Evolutionary conservation across 2,797 vertebrate genomes (phyloP), one percentile per base, ranked within the genome.

Genomic region (Paedocypris micromegethes): DNA sequence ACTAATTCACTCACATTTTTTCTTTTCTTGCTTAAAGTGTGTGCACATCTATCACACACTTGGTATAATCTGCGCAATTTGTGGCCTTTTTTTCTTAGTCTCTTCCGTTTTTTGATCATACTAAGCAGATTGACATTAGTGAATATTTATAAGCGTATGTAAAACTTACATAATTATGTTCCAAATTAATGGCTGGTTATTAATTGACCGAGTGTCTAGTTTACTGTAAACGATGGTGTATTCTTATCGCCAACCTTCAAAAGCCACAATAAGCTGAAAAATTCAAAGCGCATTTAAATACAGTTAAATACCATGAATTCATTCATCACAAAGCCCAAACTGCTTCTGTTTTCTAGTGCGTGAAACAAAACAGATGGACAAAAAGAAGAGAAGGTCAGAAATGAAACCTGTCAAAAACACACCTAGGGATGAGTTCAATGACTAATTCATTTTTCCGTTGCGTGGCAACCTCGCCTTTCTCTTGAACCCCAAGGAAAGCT

Each of bases 371-470:
- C 53, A 75, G 67, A 75, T 64, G 70, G 53, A 69, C 38, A 9
- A 38, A n/a, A 64, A 3, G 54, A 73, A 60, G 40, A 70, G 23
- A 23, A 23, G 64, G 58, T 50, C 64, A 73, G 66, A 47, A 57
- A 68, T 46, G 38, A 43, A 65, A 68, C 48, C 41, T 66, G 72
- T 76, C 71, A 64, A 66, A 68, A 68, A 72, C 62, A 59, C 60
- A 47, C 50, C 65, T 47, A 46, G 56, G 59, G 65, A 75, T n/a
- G 70, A 74, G 60, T 68, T 71, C 42, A 72, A 64, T 40, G 46
- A 59, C 57, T 57, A 76, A 78, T 78, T 74, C 46, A 74, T 69
- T 73, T 70, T 58, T 69, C n/a, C 50, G 68, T 59, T 66, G 68
- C 64, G 42, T 42, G 8, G 74, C 57, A 74, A 78, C 68, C 38